Evolutionary conservation across 2,113 vertebrate genomes (phyloP).

Genomic region (Cavia porcellus): DNA sequence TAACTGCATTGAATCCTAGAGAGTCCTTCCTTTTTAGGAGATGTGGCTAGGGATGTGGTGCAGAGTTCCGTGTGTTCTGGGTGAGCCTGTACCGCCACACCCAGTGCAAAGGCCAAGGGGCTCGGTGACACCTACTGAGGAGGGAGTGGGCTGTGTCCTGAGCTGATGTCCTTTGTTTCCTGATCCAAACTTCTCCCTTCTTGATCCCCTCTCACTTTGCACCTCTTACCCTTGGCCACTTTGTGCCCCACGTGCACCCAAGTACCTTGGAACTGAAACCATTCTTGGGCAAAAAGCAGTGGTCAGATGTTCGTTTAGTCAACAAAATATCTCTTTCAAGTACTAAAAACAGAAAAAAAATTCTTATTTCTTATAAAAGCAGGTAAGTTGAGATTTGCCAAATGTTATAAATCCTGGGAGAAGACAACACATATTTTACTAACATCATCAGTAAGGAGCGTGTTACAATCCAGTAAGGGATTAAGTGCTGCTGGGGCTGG

Average conservation of each 20-base stretch:
- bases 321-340: background rate
- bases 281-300: background rate
- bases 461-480: background rate
- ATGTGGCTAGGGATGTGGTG: no score
- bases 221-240: background rate
- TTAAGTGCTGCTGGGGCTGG: background rate
- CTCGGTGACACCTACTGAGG: background rate
- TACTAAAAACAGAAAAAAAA: background rate
- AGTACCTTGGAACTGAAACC: background rate
- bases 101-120: no score
- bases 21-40: background rate
- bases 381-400: constrained; percentile 40
- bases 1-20: background rate
- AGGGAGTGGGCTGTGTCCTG: background rate
- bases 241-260: background rate
- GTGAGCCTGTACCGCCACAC: background rate
- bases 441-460: background rate
- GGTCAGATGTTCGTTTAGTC: background rate
- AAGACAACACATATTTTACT: constrained; percentile 1
- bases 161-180: background rate
- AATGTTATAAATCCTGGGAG: constrained; percentile 10
- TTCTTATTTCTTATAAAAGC: constrained; percentile 26
- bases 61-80: no score
- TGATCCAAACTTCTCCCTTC: background rate
- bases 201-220: background rate